Conservation (phyloP, 1,140 invertebrate genomes). For the Apis cerana region DNA sequence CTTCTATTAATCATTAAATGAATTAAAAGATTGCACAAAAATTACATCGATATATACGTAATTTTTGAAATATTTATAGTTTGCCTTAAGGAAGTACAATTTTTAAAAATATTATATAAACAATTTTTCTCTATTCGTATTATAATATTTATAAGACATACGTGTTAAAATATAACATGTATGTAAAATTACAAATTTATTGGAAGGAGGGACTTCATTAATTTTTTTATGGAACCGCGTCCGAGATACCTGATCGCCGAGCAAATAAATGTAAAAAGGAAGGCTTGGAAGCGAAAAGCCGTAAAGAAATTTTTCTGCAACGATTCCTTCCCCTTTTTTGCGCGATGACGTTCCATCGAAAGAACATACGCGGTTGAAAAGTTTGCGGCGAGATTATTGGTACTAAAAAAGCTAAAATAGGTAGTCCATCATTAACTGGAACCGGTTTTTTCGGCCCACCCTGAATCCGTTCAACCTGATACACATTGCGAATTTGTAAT, state of each 20-base stretch:
- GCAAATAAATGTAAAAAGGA: neutral
- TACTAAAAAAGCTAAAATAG: constrained; percentile 59
- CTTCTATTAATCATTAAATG: no score
- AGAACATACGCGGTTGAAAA: constrained; percentile 21
- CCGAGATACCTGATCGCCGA: neutral
- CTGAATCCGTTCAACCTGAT: constrained; percentile 50
- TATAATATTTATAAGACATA: no score
- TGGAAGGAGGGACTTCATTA: neutral
- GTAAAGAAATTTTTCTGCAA: neutral
- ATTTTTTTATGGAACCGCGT: neutral
- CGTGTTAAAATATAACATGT: neutral
- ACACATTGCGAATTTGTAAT: constrained; percentile 56
- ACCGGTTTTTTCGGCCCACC: constrained; percentile 70
- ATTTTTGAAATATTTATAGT: no score
- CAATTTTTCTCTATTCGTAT: no score
- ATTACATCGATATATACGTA: no score
- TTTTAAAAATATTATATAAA: no score
- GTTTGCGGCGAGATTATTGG: constrained; percentile 47
- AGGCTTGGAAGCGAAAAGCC: neutral
- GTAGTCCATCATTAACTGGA: constrained; percentile 66
- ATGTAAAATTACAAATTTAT: neutral
- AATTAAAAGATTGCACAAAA: no score
- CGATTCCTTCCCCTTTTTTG: no score
- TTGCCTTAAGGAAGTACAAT: no score
- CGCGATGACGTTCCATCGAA: no score